Percentiles rank a stretch among this genome's conserved stretches.
Conservation (phyloP, 2,797 vertebrate species). For the Sebastes iracundus region DNA sequence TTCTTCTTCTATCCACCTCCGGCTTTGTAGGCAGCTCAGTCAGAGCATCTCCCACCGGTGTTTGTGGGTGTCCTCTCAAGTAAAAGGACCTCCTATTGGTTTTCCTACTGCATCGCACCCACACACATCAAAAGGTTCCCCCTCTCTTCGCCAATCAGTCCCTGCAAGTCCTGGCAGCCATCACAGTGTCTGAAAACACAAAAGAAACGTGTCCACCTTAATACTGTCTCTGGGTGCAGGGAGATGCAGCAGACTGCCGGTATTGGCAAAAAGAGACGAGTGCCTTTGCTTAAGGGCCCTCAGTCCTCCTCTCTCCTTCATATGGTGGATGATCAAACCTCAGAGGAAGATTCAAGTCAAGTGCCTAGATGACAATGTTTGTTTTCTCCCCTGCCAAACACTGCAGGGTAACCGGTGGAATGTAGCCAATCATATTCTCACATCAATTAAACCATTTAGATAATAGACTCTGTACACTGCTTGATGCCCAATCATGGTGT, state of each 20-base stretch:
- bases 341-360: conserved; percentile 66
- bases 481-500: conserved; percentile 36
- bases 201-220: conserved; percentile 62
- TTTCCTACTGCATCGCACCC: conserved; percentile 56
- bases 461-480: conserved; percentile 28
- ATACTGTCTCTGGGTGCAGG: conserved; percentile 54
- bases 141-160: conserved; percentile 51
- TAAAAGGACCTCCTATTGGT: conserved; percentile 57
- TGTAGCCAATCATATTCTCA: conserved; percentile 49
- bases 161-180: conserved; percentile 62
- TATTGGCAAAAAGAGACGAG: conserved; percentile 55
- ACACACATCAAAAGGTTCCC: conserved; percentile 61
- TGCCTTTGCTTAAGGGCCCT: conserved; percentile 31
- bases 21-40: conserved; percentile 65
- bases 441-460: conserved; percentile 60
- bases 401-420: conserved; percentile 52
- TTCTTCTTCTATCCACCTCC: conserved; percentile 35
- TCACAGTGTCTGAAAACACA: conserved; percentile 61
- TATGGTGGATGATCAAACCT: conserved; percentile 64
- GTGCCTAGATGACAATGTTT: conserved; percentile 46
- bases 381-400: conserved; percentile 47
- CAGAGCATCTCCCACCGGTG: conserved; percentile 66
- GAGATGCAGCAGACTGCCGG: conserved; percentile 55
- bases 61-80: conserved; percentile 72
- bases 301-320: conserved; percentile 40